Percentiles rank a stretch among this genome's conserved stretches.
Conservation (phyloP, 2,888 invertebrate genomes). For the Congeria kusceri region DNA sequence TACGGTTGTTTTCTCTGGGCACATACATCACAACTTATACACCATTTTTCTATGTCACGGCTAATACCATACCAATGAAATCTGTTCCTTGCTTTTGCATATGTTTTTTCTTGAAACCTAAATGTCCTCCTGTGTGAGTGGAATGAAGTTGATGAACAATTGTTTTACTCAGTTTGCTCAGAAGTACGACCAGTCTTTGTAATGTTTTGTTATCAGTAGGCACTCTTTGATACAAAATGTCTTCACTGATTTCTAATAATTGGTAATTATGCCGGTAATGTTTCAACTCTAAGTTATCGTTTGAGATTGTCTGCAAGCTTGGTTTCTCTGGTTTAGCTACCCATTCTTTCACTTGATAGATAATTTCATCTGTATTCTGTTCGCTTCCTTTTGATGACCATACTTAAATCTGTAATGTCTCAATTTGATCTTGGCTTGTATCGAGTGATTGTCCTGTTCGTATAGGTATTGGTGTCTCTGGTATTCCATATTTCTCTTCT, state of each 20-base stretch:
- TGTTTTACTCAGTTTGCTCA: not conserved
- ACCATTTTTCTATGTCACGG: constrained; percentile 34
- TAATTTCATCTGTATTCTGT: not conserved
- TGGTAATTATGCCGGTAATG: constrained; percentile 13
- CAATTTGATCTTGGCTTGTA: not conserved
- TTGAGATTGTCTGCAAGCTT: constrained; percentile 17
- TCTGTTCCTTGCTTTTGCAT: constrained; percentile 12
- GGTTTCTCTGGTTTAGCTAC: constrained; percentile 13
- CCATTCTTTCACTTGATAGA: constrained; percentile 6
- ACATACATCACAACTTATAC: constrained; percentile 26
- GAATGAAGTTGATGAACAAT: constrained; percentile 22
- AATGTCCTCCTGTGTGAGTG: constrained; percentile 26
- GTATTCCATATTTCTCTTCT: constrained; percentile 14
- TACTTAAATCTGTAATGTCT: not conserved
- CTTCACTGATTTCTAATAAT: not conserved
- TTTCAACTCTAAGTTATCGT: constrained; percentile 9
- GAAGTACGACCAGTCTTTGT: not conserved
- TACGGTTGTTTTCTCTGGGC: constrained; percentile 22
- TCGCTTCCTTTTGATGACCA: not conserved
- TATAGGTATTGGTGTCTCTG: not conserved
- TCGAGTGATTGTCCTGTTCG: not conserved
- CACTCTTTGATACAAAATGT: not conserved
- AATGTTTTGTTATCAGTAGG: not conserved
- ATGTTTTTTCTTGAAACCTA: constrained; percentile 37
- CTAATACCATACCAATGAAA: constrained; percentile 34